Base-by-base conservation (phyloP, 2,888 invertebrate genomes). In the Apodemia zela region DNA sequence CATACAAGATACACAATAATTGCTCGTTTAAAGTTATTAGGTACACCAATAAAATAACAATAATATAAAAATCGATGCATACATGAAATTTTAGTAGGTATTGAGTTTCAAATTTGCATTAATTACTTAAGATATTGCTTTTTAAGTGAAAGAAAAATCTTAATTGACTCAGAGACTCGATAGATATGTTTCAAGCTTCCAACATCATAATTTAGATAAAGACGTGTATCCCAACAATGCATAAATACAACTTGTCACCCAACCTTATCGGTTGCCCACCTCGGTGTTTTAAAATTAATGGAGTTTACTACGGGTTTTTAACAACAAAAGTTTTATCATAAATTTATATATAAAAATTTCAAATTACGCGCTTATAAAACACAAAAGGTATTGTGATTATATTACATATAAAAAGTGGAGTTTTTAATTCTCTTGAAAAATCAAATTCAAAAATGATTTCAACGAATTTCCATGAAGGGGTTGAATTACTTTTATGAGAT, bases 171-270 rank as follows among this genome's bases (percentile, higher is more conserved):
- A 69, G 73, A 74, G 72, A 71, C 73, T 69, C 69, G 74, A 80
- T 80, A 82, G 85, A 85, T 81, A 82, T 78, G 77, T 80, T 74
- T 70, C 76, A 77, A 78, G 88, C 89, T 87, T 81, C 89, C 87
- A 88, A 85, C 79, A 79, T 77, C 75, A 84, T 85, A 80, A 87
- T 89, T 89, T 85, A 89, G 90, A 89, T 90, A 88, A 89, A 76
- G 76, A 73, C 75, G 80, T 79, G 79, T 81, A 81, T 80, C 76
- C 76, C 75, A 80, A 85, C 84, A 84, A 79, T 75, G 81, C 79
- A 85, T 88, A 85, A 87, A 89, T 87, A 86, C 81, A 73, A 81
- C 75, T 73, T 79, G 86, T 87, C 85, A 81, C 82, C 85, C 84
- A 84, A 71, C 73, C 78, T 87, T 88, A 88, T 88, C 87, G 73